phyloP scores from a whole-genome alignment of 2,113 vertebrate species.

The Amblyornis subalaris region DNA sequence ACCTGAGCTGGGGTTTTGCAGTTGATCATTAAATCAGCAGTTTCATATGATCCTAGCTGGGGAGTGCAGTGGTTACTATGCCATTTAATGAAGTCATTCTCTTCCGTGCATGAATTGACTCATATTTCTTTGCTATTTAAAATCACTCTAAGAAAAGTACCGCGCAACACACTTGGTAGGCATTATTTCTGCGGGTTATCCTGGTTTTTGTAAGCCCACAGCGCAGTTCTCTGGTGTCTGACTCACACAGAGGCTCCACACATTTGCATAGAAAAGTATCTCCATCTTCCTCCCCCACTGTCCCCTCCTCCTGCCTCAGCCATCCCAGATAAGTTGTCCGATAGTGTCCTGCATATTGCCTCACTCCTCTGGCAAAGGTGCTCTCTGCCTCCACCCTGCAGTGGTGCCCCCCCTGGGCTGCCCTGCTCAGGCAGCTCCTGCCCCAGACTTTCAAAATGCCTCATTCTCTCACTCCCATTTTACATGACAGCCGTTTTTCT shows the following conservation, averaged over 20 bases:
- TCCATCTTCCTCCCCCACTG: neutral
- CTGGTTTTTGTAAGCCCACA: neutral
- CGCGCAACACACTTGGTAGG: fast-evolving
- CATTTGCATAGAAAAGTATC: neutral
- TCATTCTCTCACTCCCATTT: neutral
- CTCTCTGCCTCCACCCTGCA: neutral
- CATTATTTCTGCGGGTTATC: neutral
- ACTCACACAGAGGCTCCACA: neutral
- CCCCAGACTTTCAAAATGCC: neutral
- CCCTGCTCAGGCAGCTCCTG: neutral
- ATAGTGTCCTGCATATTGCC: neutral
- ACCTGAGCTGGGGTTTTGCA: neutral
- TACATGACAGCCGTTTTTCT: neutral
- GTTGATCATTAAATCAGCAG: neutral
- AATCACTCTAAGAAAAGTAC: neutral
- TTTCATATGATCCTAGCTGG: neutral
- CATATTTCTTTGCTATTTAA: slow-evolving; percentile 25
- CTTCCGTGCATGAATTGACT: slow-evolving; percentile 6
- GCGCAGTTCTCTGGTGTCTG: neutral
- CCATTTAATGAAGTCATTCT: neutral
- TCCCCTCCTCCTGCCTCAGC: neutral
- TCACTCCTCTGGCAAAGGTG: neutral
- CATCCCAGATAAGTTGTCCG: neutral
- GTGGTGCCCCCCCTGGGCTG: fast-evolving
- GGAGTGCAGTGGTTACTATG: neutral